These are phyloP conservation scores for Copidosoma floridanum DNA, from an alignment of 1,140 invertebrate genomes.

Conservation along the genomic window DNA sequence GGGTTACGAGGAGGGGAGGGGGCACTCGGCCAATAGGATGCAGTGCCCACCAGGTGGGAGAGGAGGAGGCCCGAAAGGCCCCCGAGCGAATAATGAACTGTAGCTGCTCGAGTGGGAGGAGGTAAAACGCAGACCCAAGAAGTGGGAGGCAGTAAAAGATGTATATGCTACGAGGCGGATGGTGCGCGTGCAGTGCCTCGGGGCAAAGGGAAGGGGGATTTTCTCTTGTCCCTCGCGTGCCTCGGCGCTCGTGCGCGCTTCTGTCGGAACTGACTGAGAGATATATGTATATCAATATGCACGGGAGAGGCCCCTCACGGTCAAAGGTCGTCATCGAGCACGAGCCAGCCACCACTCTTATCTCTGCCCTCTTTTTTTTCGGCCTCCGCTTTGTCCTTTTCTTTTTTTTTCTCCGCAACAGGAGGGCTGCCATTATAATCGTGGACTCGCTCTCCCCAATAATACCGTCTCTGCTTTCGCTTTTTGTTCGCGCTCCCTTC, in stretches of 20 bases:
- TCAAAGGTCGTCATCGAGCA: slow-evolving; percentile 55
- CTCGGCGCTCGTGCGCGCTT: slow-evolving; percentile 45
- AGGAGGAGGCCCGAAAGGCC: too few relatives aligned
- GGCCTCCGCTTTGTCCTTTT: too few relatives aligned
- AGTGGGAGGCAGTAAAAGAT: not conserved
- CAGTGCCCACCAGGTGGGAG: too few relatives aligned
- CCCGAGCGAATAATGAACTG: too few relatives aligned
- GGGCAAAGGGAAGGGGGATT: slow-evolving; percentile 43
- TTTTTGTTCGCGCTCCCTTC: not conserved
- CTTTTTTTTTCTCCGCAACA: too few relatives aligned
- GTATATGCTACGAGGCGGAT: not conserved
- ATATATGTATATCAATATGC: not conserved
- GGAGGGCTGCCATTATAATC: slow-evolving; percentile 30
- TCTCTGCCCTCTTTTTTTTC: not conserved
- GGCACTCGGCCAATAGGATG: slow-evolving; percentile 37
- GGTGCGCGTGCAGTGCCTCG: slow-evolving; percentile 48
- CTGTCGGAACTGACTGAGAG: too few relatives aligned
- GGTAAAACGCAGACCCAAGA: too few relatives aligned
- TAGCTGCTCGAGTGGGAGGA: too few relatives aligned
- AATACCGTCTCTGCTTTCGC: too few relatives aligned
- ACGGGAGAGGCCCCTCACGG: slow-evolving; percentile 16
- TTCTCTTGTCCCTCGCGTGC: slow-evolving; percentile 53
- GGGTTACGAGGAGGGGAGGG: not conserved
- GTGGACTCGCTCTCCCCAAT: not conserved
- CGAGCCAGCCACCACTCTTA: slow-evolving; percentile 44